Percentiles rank a stretch among this genome's conserved stretches.
Conservation (phyloP, 2,797 vertebrate genomes). For the Crypturellus tataupa region DNA sequence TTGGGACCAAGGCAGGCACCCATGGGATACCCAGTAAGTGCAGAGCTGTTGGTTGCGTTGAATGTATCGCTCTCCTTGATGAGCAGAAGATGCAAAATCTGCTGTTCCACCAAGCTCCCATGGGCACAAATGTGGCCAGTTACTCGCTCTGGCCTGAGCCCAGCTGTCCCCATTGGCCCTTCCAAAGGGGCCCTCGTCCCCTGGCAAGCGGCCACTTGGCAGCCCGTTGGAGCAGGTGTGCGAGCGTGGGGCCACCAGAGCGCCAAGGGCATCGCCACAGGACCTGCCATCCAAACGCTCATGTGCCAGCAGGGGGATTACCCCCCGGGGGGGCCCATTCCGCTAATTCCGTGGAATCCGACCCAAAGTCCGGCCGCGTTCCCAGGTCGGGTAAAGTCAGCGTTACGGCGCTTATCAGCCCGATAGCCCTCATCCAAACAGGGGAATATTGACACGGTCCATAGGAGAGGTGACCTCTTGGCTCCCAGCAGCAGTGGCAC, state of each 20-base stretch:
- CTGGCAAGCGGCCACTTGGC: neutral
- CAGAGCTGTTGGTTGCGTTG: neutral
- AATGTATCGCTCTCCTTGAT: no score
- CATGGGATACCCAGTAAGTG: neutral
- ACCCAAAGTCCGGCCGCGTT: slow-evolving; percentile 38
- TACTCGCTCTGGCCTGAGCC: neutral
- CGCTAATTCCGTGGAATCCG: neutral
- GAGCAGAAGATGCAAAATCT: neutral
- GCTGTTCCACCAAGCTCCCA: neutral
- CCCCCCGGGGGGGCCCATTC: neutral
- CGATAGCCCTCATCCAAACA: neutral
- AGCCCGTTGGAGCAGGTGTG: fast-evolving
- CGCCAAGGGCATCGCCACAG: neutral
- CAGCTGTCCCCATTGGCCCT: no score
- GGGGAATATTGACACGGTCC: neutral
- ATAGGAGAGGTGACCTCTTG: neutral
- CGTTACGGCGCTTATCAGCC: neutral
- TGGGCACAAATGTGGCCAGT: neutral
- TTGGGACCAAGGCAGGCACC: neutral
- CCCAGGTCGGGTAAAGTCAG: neutral
- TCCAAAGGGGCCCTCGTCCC: neutral
- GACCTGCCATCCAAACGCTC: no score
- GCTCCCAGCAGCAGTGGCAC: neutral
- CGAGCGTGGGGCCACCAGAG: neutral
- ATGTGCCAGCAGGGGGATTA: neutral